Evolutionary conservation across 92 coral and sea anemone species (phyloP).

Genomic region (Ricordea florida): DNA sequence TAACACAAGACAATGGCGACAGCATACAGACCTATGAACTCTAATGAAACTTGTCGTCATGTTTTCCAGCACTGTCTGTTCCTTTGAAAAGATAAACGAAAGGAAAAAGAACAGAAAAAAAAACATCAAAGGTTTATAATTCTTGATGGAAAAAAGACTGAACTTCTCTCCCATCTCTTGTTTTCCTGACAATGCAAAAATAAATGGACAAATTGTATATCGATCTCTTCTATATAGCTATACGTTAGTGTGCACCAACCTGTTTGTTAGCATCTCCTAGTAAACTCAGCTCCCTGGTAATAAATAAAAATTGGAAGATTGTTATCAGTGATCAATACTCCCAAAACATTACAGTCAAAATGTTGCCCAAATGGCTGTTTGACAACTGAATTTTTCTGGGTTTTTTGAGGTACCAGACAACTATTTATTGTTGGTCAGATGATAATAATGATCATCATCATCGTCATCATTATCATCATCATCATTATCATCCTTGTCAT

Average conservation of each 20-base stretch:
- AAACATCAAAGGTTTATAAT: background rate
- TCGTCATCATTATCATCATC: no score
- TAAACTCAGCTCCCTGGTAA: conserved; percentile 21
- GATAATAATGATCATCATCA: no score
- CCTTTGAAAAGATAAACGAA: conserved; percentile 12
- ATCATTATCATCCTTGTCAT: no score
- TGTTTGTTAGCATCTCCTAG: conserved; percentile 3
- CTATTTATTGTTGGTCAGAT: no score
- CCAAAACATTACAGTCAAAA: no score
- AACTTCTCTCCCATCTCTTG: background rate
- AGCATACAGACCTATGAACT: conserved; percentile 68
- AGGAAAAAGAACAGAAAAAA: background rate
- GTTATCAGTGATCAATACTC: background rate
- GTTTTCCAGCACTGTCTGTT: background rate
- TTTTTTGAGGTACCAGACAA: no score
- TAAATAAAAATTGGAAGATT: background rate
- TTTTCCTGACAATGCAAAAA: no score
- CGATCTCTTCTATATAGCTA: no score
- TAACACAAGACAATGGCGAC: background rate
- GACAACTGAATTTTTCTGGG: no score
- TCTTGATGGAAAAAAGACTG: background rate
- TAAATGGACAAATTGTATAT: no score
- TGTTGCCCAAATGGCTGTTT: no score
- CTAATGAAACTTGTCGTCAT: conserved; percentile 63
- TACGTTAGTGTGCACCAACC: background rate